Evolutionary conservation across 2,113 vertebrate species (phyloP), one percentile per base, ranked within the genome.

Genomic region (Trachemys scripta): DNA sequence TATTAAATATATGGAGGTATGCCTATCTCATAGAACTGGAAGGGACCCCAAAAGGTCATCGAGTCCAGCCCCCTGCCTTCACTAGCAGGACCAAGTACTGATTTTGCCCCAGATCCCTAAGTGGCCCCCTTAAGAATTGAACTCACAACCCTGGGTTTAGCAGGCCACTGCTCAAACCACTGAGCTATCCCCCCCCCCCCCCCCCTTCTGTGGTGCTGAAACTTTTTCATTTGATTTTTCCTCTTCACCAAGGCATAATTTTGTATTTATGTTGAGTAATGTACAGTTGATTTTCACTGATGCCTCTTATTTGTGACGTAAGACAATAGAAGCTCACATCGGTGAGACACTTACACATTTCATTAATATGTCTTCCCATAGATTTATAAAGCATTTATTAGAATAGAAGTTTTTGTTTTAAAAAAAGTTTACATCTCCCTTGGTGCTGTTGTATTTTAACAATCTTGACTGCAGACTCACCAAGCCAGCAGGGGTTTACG

Each of bases 241-340:
- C 5, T 24, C 62, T 42, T 76, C 29, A 0, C 31, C 0, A 12
- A 56, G 92, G 88, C 88, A 25, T 35, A 79, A 53, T 53, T 88
- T 50, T 49, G 53, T 88, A 5, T 10, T 16, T 89, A 22, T 5
- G 0, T 29, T 62, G 53, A 65, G 0, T 1, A 10, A 90, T 59
- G 82, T 42, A 4, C 38, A 42, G 16, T 31, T 22, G 35, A 1
- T 57, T 85, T 83, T 57, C 75, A 47, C 16, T 42, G 83, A 25
- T 25, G 4, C 13, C 51, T 72, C 31, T 3, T 0, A 0, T 17
- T 45, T 79, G 22, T 54, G 80, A 22, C 49, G 49, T 7, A 53
- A 10, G 2, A 8, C 11, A 78, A 3, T 79, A 0, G 0, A n/a
- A 69, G 86, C n/a, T 89, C n/a, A 0, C 0, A 0, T 72, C 29